Percentiles rank a stretch among this genome's conserved stretches.
Evolutionary conservation across 2,113 vertebrate genomes (phyloP).

Genomic region (Fulica atra): DNA sequence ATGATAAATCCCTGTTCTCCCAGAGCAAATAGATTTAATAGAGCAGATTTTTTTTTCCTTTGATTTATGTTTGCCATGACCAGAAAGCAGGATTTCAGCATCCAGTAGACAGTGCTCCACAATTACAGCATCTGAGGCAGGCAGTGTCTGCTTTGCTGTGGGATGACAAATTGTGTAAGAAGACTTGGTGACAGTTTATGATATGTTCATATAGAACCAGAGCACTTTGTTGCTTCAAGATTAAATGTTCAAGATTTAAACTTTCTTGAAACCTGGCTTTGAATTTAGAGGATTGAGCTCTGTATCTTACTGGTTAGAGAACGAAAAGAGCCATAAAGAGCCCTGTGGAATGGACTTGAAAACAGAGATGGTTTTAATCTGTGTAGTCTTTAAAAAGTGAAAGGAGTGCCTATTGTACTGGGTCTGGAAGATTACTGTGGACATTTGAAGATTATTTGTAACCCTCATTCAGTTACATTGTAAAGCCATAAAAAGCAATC

Average conservation of each 20-base stretch:
- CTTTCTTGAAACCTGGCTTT: neutral
- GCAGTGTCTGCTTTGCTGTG: neutral
- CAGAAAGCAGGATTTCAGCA: constrained; percentile 33
- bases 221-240: neutral
- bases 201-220: constrained; percentile 12
- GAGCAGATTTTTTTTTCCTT: constrained; percentile 16
- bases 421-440: neutral
- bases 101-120: neutral
- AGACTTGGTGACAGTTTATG: constrained; percentile 24
- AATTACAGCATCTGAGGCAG: neutral
- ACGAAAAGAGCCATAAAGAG: neutral
- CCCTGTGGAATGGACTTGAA: neutral
- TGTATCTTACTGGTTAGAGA: neutral
- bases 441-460: neutral
- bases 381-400: neutral
- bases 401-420: neutral
- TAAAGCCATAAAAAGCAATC: neutral
- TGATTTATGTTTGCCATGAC: constrained; percentile 62
- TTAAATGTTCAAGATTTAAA: neutral
- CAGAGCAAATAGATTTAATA: constrained; percentile 37
- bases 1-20: constrained; percentile 56
- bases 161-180: constrained; percentile 53
- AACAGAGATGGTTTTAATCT: neutral
- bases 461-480: neutral
- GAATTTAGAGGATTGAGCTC: neutral